Evolutionary conservation across 1,140 invertebrate species (phyloP), one percentile per base, ranked within the genome.

Genomic region (Drosophila ercepeae): DNA sequence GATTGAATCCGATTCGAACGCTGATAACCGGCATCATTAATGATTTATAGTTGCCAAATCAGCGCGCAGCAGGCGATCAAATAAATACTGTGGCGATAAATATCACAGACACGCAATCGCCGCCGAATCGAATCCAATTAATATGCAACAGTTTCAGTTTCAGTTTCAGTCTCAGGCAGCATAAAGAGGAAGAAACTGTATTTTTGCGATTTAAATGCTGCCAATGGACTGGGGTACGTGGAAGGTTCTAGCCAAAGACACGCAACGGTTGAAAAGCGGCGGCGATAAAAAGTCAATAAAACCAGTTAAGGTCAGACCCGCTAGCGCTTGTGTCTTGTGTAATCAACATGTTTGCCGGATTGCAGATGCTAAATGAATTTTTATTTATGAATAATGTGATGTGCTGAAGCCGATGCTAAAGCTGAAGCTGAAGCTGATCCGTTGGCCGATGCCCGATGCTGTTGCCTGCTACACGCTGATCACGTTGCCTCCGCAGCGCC

Each of bases 281-380:
- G 48, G 60, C 52, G 46, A 48, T 61, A 67, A 75, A 84, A 88
- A 88, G 78, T 88, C 83, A 88, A 88, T 89, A 88, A 89, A 88
- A 89, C 74, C 81, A 77, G 82, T 88, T 89, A 88, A 88, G 83
- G 83, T 88, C 82, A 88, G 65, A 13, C 45, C 29, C 13, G 45
- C 44, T 55, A 48, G 42, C 48, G 69, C 82, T 88, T 88, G 82
- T 86, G 82, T 86, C 82, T 88, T 88, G 82, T 86, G 82, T 86
- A 86, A 86, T 86, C 82, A 86, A 78, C 79, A 83, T 84, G 79
- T 75, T 84, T 72, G 63, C 46, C 9, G 36, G 23, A 69, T 54
- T 63, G 79, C 79, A 84, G 79, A 84, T 88, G 82, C 70, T 82
- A 88, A 88, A 89, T 88, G 75, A 75, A 75, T 71, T 78, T 83